These are phyloP conservation scores for Dinoponera quadriceps DNA, from an alignment of 1,140 invertebrate species.

Conservation along the genomic window DNA sequence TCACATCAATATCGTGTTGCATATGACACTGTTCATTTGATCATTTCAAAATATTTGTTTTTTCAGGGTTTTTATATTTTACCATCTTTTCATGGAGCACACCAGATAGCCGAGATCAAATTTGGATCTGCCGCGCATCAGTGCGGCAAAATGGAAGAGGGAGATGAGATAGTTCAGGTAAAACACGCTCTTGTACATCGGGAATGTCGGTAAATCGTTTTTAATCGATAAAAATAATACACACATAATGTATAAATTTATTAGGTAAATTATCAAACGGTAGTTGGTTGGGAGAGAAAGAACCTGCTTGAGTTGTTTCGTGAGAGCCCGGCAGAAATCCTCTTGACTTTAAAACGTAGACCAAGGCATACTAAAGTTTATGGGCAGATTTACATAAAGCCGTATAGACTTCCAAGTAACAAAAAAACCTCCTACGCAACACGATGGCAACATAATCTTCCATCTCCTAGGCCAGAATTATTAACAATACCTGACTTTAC, in stretches of 20 bases:
- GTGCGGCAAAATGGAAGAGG: constrained; percentile 95
- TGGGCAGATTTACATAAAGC: constrained; percentile 93
- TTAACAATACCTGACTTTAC: constrained; percentile 89
- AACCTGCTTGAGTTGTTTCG: constrained; percentile 92
- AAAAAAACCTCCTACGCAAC: constrained; percentile 89
- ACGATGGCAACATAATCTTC: constrained; percentile 89
- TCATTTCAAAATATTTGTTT: constrained; percentile 40
- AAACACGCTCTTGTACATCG: not conserved
- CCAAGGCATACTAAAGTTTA: constrained; percentile 94
- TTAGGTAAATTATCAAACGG: constrained; percentile 96
- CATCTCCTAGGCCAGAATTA: constrained; percentile 88
- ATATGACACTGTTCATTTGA: constrained; percentile 27
- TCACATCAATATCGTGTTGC: not conserved
- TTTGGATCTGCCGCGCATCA: constrained; percentile 93
- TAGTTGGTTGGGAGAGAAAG: constrained; percentile 94
- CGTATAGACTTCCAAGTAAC: constrained; percentile 91
- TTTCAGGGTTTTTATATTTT: constrained; percentile 93
- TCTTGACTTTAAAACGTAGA: constrained; percentile 93
- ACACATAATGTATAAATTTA: constrained; percentile 71
- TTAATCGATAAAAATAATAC: constrained; percentile 33
- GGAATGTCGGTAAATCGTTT: not conserved
- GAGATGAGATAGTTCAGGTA: constrained; percentile 97
- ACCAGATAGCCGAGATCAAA: constrained; percentile 94
- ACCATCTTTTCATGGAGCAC: constrained; percentile 93
- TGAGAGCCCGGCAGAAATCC: constrained; percentile 92